Evolutionary conservation across 2,113 vertebrate species (phyloP).

Genomic region (Phalacrocorax pelagicus): DNA sequence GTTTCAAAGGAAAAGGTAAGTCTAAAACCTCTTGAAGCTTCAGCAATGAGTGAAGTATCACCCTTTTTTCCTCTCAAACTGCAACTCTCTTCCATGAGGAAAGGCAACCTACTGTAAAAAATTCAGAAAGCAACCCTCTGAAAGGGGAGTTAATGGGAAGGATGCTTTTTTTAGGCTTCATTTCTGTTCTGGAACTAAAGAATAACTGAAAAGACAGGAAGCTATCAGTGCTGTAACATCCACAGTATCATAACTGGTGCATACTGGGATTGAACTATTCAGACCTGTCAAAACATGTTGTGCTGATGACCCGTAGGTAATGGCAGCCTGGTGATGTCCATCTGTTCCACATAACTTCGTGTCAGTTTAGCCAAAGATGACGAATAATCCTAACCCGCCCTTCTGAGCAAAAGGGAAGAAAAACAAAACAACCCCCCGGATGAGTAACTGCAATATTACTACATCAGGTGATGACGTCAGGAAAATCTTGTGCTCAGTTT

Average conservation of each 20-base stretch:
- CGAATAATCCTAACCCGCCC: not conserved
- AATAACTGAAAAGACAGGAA: not conserved
- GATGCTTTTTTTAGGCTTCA: not conserved
- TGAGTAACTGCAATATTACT: not conserved
- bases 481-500: not conserved
- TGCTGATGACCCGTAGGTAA: not conserved
- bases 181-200: not conserved
- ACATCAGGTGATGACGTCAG: not conserved
- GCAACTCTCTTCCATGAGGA: not conserved
- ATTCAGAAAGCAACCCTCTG: not conserved
- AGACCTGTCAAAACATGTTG: not conserved
- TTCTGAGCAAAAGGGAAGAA: constrained; percentile 25
- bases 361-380: constrained; percentile 7
- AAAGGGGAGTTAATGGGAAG: not conserved
- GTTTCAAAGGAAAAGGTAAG: not conserved
- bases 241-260: not conserved
- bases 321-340: not conserved
- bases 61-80: not conserved
- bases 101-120: not conserved
- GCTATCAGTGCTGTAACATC: not conserved
- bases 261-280: not conserved
- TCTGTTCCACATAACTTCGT: not conserved
- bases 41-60: accelerated
- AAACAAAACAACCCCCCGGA: not conserved
- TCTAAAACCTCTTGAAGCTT: not conserved